Conservation (phyloP, 2,888 invertebrate species). For the Thereva unica region DNA sequence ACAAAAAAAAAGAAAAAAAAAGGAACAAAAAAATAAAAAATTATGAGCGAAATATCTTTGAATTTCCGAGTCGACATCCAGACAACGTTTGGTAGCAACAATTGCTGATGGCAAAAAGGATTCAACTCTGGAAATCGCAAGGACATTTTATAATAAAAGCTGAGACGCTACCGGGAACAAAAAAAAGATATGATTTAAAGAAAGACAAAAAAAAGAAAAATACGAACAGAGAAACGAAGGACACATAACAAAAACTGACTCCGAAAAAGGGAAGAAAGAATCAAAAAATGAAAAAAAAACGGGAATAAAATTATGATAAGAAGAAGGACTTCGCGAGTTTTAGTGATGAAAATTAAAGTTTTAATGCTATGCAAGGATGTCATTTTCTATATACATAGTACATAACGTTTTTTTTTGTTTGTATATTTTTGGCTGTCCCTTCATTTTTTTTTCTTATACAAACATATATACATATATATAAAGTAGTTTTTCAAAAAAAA, state of each 20-base stretch:
- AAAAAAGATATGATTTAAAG: not conserved
- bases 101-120: conserved; percentile 6
- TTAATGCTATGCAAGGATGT: conserved; percentile 41
- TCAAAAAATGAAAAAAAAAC: not conserved
- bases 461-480: no score
- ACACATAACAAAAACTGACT: no score
- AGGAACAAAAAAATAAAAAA: not conserved
- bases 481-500: no score
- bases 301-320: conserved; percentile 22
- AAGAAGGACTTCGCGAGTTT: not conserved
- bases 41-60: conserved; percentile 1
- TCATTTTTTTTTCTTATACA: not conserved
- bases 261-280: not conserved
- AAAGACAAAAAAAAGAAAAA: not conserved
- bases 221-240: no score
- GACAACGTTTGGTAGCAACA: conserved; percentile 10
- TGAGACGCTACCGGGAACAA: not conserved
- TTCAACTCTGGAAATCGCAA: not conserved
- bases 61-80: conserved; percentile 16
- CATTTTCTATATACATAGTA: conserved; percentile 8
- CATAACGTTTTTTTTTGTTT: conserved; percentile 33
- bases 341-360: conserved; percentile 40
- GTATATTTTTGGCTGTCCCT: not conserved
- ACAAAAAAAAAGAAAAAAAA: no score
- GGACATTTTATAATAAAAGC: conserved; percentile 11